These are phyloP conservation scores for Parnassius smintheus DNA, from an alignment of 2,888 invertebrate species.

Conservation along the genomic window DNA sequence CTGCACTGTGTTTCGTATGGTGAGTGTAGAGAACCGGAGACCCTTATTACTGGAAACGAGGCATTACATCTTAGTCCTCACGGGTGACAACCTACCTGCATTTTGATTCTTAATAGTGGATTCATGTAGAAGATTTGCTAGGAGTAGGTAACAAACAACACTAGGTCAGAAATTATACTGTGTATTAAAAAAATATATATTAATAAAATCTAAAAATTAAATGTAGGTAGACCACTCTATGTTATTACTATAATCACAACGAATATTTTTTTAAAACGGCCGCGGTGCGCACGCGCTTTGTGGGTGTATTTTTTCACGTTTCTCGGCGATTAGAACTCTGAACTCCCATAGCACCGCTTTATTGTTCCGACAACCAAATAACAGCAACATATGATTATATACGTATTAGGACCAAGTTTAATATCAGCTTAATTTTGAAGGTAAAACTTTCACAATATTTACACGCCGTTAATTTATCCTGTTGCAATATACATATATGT, in stretches of 20 bases:
- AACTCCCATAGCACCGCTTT: conserved; percentile 60
- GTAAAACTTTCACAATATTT: conserved; percentile 8
- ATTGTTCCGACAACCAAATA: conserved; percentile 47
- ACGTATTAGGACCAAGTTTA: conserved; percentile 26
- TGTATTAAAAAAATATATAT: too few relatives aligned
- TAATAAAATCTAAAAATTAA: too few relatives aligned
- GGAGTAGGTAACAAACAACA: too few relatives aligned
- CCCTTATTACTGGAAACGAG: too few relatives aligned
- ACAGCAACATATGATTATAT: conserved; percentile 31
- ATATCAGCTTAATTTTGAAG: conserved; percentile 19
- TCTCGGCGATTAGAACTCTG: conserved; percentile 66
- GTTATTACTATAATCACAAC: conserved; percentile 36
- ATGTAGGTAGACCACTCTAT: conserved; percentile 43
- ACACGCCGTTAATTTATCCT: not conserved
- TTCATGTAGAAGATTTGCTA: too few relatives aligned
- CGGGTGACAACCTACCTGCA: too few relatives aligned
- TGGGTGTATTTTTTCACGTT: conserved; percentile 78
- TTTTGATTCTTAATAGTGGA: too few relatives aligned
- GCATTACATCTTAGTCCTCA: too few relatives aligned
- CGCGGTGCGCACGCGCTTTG: conserved; percentile 63
- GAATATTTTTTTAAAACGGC: conserved; percentile 47
- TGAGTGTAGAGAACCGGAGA: too few relatives aligned
- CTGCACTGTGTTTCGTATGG: too few relatives aligned
- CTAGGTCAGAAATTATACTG: too few relatives aligned
- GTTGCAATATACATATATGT: too few relatives aligned